phyloP scores from a whole-genome alignment of 2,113 vertebrate species.

The Cathartes aura region DNA sequence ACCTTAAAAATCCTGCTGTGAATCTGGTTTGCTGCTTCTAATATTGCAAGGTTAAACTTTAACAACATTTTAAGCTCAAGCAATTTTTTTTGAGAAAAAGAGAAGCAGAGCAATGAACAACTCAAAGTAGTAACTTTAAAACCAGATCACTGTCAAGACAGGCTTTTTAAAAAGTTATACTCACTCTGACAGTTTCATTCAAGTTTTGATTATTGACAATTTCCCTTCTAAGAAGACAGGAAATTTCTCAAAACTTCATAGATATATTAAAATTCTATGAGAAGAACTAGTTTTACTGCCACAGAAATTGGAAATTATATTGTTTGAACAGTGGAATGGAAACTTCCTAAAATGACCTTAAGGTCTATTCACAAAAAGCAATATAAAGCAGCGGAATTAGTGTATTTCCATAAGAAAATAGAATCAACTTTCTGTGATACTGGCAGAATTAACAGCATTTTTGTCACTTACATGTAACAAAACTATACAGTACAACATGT shows the following conservation, averaged over 20 bases:
- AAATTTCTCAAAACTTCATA: background rate
- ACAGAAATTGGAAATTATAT: slow-evolving; percentile 46
- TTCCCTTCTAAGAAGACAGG: background rate
- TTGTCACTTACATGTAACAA: background rate
- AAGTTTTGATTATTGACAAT: background rate
- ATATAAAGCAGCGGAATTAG: background rate
- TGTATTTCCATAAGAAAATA: background rate
- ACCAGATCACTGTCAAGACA: background rate
- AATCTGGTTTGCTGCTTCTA: background rate
- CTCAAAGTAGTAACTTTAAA: background rate
- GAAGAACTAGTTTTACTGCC: slow-evolving; percentile 9
- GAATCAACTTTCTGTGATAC: background rate
- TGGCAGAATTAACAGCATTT: background rate
- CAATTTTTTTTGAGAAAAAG: background rate
- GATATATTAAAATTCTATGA: background rate
- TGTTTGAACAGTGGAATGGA: background rate
- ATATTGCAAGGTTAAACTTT: background rate
- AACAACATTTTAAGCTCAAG: background rate
- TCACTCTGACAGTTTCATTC: background rate
- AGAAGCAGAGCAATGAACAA: background rate
- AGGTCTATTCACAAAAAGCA: slow-evolving; percentile 69
- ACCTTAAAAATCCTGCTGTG: background rate
- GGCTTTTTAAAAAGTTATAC: background rate
- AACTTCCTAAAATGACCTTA: background rate
- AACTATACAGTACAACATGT: background rate